phyloP scores from a whole-genome alignment of 2,888 invertebrate species.

The Choreutis nemorana region DNA sequence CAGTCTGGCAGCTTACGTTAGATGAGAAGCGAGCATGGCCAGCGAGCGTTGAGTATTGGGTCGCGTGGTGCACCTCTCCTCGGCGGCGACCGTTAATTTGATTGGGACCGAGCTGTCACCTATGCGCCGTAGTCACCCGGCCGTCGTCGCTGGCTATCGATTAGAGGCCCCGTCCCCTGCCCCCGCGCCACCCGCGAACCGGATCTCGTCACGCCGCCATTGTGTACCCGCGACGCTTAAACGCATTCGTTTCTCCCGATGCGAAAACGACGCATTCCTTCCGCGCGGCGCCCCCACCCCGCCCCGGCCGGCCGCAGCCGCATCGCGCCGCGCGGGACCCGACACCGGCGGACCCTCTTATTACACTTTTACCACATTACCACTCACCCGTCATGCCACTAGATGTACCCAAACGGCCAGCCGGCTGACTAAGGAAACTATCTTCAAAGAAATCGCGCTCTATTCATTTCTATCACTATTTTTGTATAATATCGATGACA shows the following conservation, averaged over 20 bases:
- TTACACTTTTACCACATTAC: conserved; percentile 45
- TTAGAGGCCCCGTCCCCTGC: conserved; percentile 42
- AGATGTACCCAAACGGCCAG: conserved; percentile 21
- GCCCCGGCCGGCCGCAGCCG: conserved; percentile 32
- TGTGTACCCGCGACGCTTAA: conserved; percentile 67
- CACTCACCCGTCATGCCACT: conserved; percentile 20
- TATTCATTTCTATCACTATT: too few relatives aligned
- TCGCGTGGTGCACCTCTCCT: conserved; percentile 46
- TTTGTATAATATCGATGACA: too few relatives aligned
- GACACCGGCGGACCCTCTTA: conserved; percentile 40
- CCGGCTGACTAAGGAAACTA: too few relatives aligned
- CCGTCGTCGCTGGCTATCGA: conserved; percentile 66
- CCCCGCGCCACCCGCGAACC: conserved; percentile 61
- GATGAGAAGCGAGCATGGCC: conserved; percentile 10
- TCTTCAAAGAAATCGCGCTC: too few relatives aligned
- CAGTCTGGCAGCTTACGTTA: conserved; percentile 24
- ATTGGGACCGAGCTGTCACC: conserved; percentile 65
- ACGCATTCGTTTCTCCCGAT: conserved; percentile 68
- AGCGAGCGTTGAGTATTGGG: conserved; percentile 24
- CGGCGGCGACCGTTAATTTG: conserved; percentile 60
- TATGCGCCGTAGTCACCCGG: conserved; percentile 64
- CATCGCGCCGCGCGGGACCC: conserved; percentile 34
- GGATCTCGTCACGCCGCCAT: conserved; percentile 67
- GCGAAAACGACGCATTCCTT: conserved; percentile 68
- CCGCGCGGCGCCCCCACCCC: conserved; percentile 56